phyloP scores from a whole-genome alignment of 2,888 invertebrate species.

The Pseudeuparius sepicola region DNA sequence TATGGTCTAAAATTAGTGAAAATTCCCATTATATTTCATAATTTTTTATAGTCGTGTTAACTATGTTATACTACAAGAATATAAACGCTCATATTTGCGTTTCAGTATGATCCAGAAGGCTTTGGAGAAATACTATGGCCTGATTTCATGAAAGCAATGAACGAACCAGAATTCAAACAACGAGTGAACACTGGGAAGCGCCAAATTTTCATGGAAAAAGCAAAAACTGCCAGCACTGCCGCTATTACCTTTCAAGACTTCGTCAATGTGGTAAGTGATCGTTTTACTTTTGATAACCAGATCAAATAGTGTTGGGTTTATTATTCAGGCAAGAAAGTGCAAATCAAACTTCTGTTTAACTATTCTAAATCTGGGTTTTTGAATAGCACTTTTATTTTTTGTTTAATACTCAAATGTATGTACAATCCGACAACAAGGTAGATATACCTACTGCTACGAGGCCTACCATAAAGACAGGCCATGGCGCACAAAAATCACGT shows the following conservation, averaged over 20 bases:
- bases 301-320: not conserved
- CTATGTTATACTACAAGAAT: too few relatives aligned
- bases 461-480: too few relatives aligned
- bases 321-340: not conserved
- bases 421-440: too few relatives aligned
- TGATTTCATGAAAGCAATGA: constrained; percentile 69
- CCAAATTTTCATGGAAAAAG: constrained; percentile 59
- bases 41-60: too few relatives aligned
- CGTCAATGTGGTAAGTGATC: constrained; percentile 80
- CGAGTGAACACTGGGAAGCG: constrained; percentile 37
- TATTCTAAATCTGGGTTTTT: too few relatives aligned
- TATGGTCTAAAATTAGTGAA: too few relatives aligned
- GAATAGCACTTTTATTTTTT: too few relatives aligned
- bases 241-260: constrained; percentile 90
- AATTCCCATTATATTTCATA: too few relatives aligned
- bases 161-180: constrained; percentile 36
- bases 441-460: too few relatives aligned
- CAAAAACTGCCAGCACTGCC: constrained; percentile 56
- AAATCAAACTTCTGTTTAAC: not conserved
- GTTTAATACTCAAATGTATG: too few relatives aligned
- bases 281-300: constrained; percentile 11
- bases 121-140: constrained; percentile 87
- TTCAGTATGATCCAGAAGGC: constrained; percentile 85
- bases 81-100: too few relatives aligned
- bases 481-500: too few relatives aligned